Evolutionary conservation across 2,888 invertebrate species (phyloP).

Genomic region (Zaprionus bogoriensis): DNA sequence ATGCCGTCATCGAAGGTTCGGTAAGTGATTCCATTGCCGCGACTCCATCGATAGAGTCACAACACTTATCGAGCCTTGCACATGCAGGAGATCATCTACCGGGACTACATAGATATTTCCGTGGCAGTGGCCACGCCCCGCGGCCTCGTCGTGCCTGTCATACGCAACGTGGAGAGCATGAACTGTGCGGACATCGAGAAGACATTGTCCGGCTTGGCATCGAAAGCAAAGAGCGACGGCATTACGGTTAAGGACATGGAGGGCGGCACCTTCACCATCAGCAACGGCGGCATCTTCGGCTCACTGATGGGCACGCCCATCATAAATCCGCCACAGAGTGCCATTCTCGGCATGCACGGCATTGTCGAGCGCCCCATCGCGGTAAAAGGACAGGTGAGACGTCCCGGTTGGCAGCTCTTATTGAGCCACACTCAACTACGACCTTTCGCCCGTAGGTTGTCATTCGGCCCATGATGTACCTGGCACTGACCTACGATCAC

Average conservation of each 20-base stretch:
- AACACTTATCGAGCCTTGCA: too few species aligned
- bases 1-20: conserved; percentile 97
- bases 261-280: conserved; percentile 99
- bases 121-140: conserved; percentile 99
- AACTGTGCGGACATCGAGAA: conserved; percentile 97
- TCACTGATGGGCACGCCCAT: conserved; percentile 99
- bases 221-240: conserved; percentile 93
- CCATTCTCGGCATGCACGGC: conserved; percentile 99
- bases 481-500: conserved; percentile 99
- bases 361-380: conserved; percentile 97
- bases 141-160: conserved; percentile 98
- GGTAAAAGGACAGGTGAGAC: conserved; percentile 90
- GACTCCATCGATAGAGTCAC: too few species aligned
- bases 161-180: conserved; percentile 96
- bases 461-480: conserved; percentile 99
- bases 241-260: conserved; percentile 99
- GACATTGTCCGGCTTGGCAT: conserved; percentile 92
- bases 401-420: background rate
- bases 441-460: conserved; percentile 88
- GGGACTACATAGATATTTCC: conserved; percentile 99
- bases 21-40: too few species aligned
- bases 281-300: conserved; percentile 99
- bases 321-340: conserved; percentile 99
- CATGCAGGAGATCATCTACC: conserved; percentile 85
- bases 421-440: background rate